Evolutionary conservation across 2,797 vertebrate species (phyloP).

Genomic region (Microctenopoma steveboyesi): DNA sequence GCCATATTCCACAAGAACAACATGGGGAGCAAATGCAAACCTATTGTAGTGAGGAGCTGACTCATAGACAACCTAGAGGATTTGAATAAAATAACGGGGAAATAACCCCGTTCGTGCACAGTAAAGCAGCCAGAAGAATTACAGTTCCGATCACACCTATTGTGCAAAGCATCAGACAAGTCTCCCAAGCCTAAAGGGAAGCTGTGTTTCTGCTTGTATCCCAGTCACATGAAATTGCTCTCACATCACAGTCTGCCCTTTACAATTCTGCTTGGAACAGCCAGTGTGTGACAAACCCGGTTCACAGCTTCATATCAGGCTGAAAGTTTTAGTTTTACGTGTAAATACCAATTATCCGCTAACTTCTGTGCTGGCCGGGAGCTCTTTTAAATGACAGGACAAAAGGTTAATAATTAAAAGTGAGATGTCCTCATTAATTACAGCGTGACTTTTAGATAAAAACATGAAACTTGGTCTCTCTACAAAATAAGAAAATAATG

Average conservation of each 20-base stretch:
- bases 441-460: background rate
- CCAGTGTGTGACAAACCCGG: too few relatives aligned
- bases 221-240: too few relatives aligned
- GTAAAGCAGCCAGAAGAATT: background rate
- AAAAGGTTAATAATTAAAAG: background rate
- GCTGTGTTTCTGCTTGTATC: background rate
- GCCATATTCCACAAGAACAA: background rate
- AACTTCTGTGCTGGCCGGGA: background rate
- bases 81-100: too few relatives aligned
- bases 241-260: too few relatives aligned
- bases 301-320: background rate
- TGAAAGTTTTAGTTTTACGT: background rate
- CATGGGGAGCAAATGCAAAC: background rate
- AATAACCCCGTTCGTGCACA: too few relatives aligned
- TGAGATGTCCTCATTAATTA: background rate
- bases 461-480: background rate
- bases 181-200: background rate
- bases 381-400: background rate
- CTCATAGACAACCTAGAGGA: background rate
- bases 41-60: too few relatives aligned
- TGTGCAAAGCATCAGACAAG: background rate
- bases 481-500: background rate
- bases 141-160: background rate
- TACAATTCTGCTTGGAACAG: too few relatives aligned
- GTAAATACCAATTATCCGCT: background rate